Evolutionary conservation across 1,140 invertebrate genomes (phyloP).

Genomic region (Ditylenchus dipsaci): DNA sequence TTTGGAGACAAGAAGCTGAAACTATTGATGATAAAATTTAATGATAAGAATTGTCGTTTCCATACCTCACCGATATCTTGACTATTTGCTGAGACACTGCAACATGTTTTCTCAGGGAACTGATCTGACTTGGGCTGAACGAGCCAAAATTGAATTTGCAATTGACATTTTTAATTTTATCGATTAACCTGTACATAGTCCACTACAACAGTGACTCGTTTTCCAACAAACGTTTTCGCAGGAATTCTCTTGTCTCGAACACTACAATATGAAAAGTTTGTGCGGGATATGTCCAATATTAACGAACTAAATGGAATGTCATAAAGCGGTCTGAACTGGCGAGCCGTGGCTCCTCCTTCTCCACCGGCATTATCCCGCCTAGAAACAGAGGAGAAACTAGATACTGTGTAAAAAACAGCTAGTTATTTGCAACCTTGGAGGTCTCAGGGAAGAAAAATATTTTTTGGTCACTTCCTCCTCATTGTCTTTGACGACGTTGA

Average conservation of each 20-base stretch:
- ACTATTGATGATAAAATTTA: background rate
- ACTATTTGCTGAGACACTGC: conserved; percentile 78
- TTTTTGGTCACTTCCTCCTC: conserved; percentile 77
- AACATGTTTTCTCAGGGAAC: conserved; percentile 90
- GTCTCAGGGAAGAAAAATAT: conserved; percentile 87
- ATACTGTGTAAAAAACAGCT: background rate
- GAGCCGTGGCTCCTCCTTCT: background rate
- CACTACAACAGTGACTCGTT: conserved; percentile 77
- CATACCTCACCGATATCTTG: conserved; percentile 76
- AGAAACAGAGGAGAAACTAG: conserved; percentile 18
- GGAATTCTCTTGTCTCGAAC: conserved; percentile 84
- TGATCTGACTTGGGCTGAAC: conserved; percentile 69
- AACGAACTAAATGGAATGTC: conserved; percentile 78
- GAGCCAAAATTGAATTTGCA: background rate
- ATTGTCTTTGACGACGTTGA: conserved; percentile 76
- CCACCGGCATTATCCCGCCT: conserved; percentile 59
- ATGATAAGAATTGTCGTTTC: too few relatives aligned
- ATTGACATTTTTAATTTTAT: background rate
- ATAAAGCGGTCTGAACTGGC: conserved; percentile 78
- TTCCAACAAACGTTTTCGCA: conserved; percentile 90
- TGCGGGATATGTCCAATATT: conserved; percentile 66
- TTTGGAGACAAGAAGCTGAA: background rate
- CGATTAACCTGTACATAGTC: conserved; percentile 85
- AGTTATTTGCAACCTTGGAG: conserved; percentile 67
- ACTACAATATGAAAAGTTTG: background rate